Evolutionary conservation across 2,797 vertebrate species (phyloP), one percentile per base, ranked within the genome.

Genomic region (Margarornis squamiger): DNA sequence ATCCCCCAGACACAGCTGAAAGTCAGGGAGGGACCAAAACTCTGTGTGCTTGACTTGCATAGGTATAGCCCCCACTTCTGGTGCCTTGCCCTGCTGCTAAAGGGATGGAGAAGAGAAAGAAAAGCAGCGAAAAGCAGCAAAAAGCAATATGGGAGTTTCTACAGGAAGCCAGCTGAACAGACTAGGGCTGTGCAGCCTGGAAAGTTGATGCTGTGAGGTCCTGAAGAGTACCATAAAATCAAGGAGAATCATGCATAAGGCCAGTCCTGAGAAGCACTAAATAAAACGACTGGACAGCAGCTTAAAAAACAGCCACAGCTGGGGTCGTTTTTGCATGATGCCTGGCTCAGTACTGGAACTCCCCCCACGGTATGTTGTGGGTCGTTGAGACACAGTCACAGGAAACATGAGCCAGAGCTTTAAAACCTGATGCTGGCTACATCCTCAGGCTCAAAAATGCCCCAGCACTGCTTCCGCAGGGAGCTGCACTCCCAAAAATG

Each of bases 301-400:
- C 14, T 57, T 86, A 27, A 71, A 76, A 74, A 59, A 0, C 34
- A 80, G 23, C 18, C 10, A 21, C 17, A 2, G 1, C 0, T 4
- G 26, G n/a, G 24, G 14, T 36, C 0, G 0, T 72, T 48, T 89
- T 27, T 5, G 2, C 2, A 1, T 3, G 20, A 71, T 73, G 36
- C 23, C 36, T 57, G 52, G 34, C 29, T 87, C 24, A 22, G n/a
- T 1, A 0, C 27, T 73, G 66, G 54, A 76, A 68, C 22, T 58
- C 36, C 27, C 39, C 36, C 16, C 13, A 13, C 0, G 2, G 15
- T 34, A 34, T 12, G 24, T 30, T 1, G 0, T 32, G 8, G 14
- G 39, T 66, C 4, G 7, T 2, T 72, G 66, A 72, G 61, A 43
- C 16, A 30, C 23, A 19, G 9, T 26, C 41, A 48, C 0, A 2